Evolutionary conservation across 2,113 vertebrate species (phyloP), one percentile per base, ranked within the genome.

Genomic region (Asarcornis scutulata): DNA sequence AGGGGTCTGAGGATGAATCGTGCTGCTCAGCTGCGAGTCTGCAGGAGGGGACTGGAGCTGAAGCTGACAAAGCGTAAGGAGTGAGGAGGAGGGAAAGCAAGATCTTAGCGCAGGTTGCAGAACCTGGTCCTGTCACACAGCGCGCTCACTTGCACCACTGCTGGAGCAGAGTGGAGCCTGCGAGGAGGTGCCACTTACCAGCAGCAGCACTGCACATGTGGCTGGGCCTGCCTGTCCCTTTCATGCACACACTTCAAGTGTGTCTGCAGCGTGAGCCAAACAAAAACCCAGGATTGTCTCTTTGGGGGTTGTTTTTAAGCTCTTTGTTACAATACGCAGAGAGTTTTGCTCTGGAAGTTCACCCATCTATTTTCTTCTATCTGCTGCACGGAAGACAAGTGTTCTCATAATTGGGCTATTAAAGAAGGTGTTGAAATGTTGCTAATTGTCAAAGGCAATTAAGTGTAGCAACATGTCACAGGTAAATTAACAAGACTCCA

Each of bases 371-470:
- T 97, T 97, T 86, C 93, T 90, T 69, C 86, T 95, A 85, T 95
- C 92, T 86, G 5, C 71, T 38, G 89, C 59, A 50, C 29, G 23
- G 66, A 84, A 97, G 97, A 97, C 96, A 97, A 97, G 95, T 86
- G 91, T 91, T 96, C 96, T 92, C 93, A 95, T 98, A 98, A 98
- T 98, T 97, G 97, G 96, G 93, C 94, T 96, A 97, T 98, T 98
- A 98, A 97, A 97, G 96, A 94, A 97, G 96, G 97, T 98, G 98
- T 98, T 98, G 97, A 97, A 97, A 98, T 98, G 97, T 97, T 98
- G 92, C 98, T 98, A 98, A 98, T 98, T 98, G 98, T 98, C 97
- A 98, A 97, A 97, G 91, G 97, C 97, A 97, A 98, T 98, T 98
- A 98, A 98, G 96, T 98, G 96, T 96, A 97, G 97, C 97, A 98